Conservation (phyloP, 1,140 invertebrate genomes). For the Heliconius melpomene region DNA sequence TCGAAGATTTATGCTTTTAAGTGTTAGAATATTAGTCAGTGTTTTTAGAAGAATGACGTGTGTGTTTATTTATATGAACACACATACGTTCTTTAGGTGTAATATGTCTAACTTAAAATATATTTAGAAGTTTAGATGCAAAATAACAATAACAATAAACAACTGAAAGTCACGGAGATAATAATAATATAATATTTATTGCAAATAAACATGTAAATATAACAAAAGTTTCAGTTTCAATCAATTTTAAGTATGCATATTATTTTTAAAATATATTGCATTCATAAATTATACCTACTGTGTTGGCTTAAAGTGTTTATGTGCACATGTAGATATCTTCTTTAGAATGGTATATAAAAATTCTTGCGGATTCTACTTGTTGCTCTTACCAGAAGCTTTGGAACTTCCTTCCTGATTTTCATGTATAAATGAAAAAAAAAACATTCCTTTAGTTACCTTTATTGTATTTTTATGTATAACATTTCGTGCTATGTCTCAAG, state of each 20-base stretch:
- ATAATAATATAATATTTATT: not conserved
- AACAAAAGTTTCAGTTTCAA: not conserved
- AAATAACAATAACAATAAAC: not conserved
- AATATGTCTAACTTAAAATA: not conserved
- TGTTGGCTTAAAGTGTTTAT: not conserved
- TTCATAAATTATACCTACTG: not conserved
- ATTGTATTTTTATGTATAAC: no score
- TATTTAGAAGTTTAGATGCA: not conserved
- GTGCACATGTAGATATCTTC: no score
- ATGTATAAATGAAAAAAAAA: no score
- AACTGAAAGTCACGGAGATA: not conserved
- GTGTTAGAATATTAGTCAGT: not conserved
- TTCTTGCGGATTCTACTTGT: no score
- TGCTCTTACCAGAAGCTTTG: no score
- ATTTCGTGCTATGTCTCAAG: no score
- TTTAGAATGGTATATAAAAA: no score
- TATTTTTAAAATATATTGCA: not conserved
- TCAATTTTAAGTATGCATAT: not conserved
- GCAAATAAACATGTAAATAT: not conserved
- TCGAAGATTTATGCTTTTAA: not conserved
- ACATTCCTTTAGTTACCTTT: no score
- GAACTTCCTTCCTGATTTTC: no score
- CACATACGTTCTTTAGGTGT: not conserved
- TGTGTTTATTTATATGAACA: not conserved
- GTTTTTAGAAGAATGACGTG: not conserved